Percentiles rank a stretch among this genome's conserved stretches.
Conservation (phyloP, 30 jellyfish, hydroid and myxozoan species). For the Aurelia sp. region DNA sequence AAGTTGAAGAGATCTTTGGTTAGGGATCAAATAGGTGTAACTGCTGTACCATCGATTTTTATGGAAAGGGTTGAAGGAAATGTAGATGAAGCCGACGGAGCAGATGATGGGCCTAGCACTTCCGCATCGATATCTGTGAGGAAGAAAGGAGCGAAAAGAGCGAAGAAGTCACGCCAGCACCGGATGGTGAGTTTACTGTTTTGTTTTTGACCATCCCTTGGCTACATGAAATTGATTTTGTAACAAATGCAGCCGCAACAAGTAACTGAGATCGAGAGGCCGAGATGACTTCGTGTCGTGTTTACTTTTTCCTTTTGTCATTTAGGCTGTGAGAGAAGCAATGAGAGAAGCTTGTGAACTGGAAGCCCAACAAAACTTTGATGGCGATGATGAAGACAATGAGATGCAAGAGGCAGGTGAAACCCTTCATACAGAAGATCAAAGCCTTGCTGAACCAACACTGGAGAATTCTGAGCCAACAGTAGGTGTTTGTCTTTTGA, state of each 20-base stretch:
- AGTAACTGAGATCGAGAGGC: not conserved
- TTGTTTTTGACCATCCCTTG: not conserved
- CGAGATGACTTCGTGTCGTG: no score
- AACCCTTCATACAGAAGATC: no score
- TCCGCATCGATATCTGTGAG: not conserved
- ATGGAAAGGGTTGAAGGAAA: not conserved
- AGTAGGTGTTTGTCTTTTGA: no score
- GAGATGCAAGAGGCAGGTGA: no score
- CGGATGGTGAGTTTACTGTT: not conserved
- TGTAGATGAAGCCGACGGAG: not conserved
- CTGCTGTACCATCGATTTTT: conserved; percentile 1
- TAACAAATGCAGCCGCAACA: not conserved
- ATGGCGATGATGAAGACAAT: no score
- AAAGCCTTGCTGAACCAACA: no score
- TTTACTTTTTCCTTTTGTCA: no score
- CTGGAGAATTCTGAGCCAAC: no score
- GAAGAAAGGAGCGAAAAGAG: not conserved
- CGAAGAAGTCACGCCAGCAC: conserved; percentile 4
- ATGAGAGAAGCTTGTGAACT: no score
- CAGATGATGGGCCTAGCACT: conserved; percentile 5
- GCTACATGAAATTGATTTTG: not conserved
- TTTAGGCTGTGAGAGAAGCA: no score
- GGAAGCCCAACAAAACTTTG: no score
- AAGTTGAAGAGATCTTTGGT: not conserved
- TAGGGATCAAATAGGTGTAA: not conserved